Conservation (phyloP, 2,113 vertebrate species). For the Toxotes jaculatrix region DNA sequence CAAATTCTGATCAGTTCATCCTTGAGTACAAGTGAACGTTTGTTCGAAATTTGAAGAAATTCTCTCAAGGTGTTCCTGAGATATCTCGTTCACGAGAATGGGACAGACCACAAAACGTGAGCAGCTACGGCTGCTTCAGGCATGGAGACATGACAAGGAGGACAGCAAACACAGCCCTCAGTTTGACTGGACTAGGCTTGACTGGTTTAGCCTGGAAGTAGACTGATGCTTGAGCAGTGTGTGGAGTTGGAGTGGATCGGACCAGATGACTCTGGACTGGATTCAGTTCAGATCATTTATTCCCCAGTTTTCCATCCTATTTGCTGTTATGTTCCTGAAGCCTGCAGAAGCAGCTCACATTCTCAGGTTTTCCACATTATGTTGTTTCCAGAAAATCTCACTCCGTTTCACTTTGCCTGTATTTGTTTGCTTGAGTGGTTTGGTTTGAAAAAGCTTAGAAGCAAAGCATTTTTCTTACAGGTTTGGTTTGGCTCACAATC, state of each 20-base stretch:
- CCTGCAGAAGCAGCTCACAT: constrained; percentile 20
- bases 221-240: background rate
- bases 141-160: background rate
- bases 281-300: constrained; percentile 15
- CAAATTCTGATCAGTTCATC: too few species aligned
- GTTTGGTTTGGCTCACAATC: constrained; percentile 63
- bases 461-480: constrained; percentile 49
- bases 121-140: too few species aligned
- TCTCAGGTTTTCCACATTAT: constrained; percentile 60
- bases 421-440: constrained; percentile 51
- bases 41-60: too few species aligned
- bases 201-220: background rate
- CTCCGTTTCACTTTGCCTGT: constrained; percentile 26
- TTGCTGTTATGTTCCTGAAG: constrained; percentile 3
- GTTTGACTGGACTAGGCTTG: background rate
- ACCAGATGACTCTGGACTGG: constrained; percentile 19
- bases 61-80: too few species aligned
- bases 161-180: constrained; percentile 10
- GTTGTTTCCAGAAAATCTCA: constrained; percentile 37
- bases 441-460: constrained; percentile 33
- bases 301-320: constrained; percentile 27
- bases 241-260: background rate
- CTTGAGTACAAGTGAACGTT: too few species aligned
- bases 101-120: too few species aligned
- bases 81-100: too few species aligned